These are phyloP conservation scores for Aphelinus certus DNA, from an alignment of 1,140 invertebrate species.

Conservation along the genomic window DNA sequence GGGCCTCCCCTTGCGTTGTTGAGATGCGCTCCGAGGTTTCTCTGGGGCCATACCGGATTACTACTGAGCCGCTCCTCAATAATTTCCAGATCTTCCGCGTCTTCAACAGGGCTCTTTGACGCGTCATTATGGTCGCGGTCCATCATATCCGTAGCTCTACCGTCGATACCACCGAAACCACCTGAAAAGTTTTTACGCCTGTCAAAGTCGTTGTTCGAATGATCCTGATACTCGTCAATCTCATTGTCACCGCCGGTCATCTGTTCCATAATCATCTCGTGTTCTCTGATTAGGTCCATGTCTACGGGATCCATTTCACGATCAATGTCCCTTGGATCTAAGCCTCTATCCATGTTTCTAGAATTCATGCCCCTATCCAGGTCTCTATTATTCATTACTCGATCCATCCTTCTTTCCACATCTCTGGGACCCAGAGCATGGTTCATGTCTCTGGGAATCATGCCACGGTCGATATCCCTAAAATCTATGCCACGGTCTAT, in stretches of 20 bases:
- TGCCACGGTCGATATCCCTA: background rate
- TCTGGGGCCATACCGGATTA: background rate
- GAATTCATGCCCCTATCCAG: no score
- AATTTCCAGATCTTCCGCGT: constrained; percentile 33
- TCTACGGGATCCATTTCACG: background rate
- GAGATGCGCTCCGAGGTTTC: background rate
- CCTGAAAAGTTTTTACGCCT: background rate
- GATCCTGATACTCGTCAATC: no score
- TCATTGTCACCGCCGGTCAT: background rate
- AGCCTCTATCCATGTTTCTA: no score
- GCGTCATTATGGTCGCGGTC: background rate
- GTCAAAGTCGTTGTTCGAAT: background rate
- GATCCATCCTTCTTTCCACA: background rate
- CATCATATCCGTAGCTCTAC: background rate
- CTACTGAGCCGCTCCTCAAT: constrained; percentile 27
- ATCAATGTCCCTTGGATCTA: background rate
- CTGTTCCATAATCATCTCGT: background rate
- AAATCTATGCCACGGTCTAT: background rate
- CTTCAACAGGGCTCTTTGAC: background rate
- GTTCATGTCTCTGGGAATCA: no score
- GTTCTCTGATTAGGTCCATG: constrained; percentile 1
- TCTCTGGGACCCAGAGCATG: background rate
- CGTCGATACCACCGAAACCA: background rate
- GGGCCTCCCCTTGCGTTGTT: constrained; percentile 1
- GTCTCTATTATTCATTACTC: background rate